Percentiles rank a stretch among this genome's conserved stretches.
Conservation (phyloP, 1,140 invertebrate species). For the Drosophila aff. region DNA sequence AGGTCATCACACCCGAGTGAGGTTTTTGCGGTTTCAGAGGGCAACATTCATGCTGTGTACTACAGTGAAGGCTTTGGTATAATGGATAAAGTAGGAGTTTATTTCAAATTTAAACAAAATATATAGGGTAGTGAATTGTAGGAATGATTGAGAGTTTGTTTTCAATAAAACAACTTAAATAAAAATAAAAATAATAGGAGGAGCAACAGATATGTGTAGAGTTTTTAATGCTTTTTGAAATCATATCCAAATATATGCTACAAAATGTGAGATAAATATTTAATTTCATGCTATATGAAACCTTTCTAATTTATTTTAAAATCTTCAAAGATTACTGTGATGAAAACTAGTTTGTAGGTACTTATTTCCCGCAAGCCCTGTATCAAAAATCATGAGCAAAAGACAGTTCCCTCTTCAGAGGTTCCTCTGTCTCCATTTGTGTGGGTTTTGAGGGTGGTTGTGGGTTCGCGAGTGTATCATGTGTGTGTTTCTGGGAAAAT, state of each 20-base stretch:
- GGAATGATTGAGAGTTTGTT: too few species aligned
- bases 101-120: background rate
- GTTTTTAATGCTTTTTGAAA: background rate
- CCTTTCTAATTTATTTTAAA: background rate
- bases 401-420: background rate
- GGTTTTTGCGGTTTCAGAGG: constrained; percentile 33
- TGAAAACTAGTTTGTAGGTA: too few species aligned
- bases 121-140: background rate
- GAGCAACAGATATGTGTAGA: too few species aligned
- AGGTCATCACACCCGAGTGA: constrained; percentile 46
- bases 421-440: background rate
- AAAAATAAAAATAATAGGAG: background rate
- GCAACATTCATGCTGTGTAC: constrained; percentile 2
- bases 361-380: background rate
- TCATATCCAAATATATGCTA: background rate
- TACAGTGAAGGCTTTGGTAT: background rate
- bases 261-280: background rate
- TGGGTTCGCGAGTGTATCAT: background rate
- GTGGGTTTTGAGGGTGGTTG: constrained; percentile 26
- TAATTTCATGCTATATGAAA: background rate
- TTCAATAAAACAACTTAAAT: too few species aligned
- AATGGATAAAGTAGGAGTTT: background rate
- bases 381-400: background rate
- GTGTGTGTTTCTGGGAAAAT: constrained; percentile 41
- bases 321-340: background rate